Evolutionary conservation across 2,113 vertebrate species (phyloP).

Genomic region (Callocephalon fimbriatum): DNA sequence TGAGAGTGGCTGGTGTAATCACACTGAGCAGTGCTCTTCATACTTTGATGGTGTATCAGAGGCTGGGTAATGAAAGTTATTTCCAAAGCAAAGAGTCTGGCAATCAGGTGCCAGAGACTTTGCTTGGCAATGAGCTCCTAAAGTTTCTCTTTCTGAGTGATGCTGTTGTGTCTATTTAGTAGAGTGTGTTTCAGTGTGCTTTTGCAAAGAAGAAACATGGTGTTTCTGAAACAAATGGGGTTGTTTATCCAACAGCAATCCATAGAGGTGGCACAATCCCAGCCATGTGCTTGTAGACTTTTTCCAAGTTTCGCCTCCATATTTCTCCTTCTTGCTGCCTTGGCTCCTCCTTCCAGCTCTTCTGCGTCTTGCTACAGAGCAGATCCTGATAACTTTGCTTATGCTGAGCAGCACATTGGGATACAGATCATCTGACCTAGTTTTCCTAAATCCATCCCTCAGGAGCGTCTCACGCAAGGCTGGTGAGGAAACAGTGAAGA

Average conservation of each 20-base stretch:
- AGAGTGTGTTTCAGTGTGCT: not conserved
- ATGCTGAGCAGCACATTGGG: not conserved
- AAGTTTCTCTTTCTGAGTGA: not conserved
- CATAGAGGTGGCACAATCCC: not conserved
- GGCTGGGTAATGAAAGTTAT: not conserved
- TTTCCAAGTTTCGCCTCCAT: rapidly evolving
- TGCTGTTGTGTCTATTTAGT: not conserved
- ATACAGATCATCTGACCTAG: not conserved
- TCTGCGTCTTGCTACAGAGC: not conserved
- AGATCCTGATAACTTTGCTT: not conserved
- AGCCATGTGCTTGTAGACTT: not conserved
- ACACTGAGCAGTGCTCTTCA: not conserved
- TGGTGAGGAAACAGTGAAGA: slow-evolving; percentile 26
- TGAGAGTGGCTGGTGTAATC: not conserved
- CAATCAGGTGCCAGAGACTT: not conserved
- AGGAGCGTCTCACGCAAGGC: slow-evolving; percentile 14
- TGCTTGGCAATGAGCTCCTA: not conserved
- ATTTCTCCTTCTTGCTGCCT: not conserved
- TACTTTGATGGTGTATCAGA: rapidly evolving
- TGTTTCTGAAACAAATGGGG: not conserved
- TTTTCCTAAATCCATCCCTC: slow-evolving; percentile 35
- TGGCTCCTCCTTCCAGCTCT: not conserved
- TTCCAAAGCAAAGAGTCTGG: not conserved
- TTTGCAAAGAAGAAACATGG: not conserved
- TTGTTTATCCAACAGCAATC: not conserved